Percentiles rank a stretch among this genome's conserved stretches.
Conservation (phyloP, 2,888 invertebrate species). For the Spisula solida region DNA sequence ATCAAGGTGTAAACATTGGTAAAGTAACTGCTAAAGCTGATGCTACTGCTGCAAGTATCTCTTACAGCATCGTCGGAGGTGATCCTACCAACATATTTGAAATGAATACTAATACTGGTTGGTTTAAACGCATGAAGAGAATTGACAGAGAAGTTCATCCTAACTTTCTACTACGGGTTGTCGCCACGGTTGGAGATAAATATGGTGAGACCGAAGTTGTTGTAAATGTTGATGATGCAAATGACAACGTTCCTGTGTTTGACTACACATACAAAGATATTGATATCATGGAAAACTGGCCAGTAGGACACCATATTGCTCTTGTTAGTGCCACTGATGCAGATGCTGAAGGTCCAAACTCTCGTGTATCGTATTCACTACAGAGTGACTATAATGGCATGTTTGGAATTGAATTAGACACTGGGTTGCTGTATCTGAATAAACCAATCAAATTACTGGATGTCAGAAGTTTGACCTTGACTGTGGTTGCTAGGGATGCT, state of each 20-base stretch:
- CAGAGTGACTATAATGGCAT: constrained; percentile 92
- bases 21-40: constrained; percentile 89
- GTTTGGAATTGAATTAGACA: constrained; percentile 94
- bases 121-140: constrained; percentile 92
- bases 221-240: constrained; percentile 94
- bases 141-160: constrained; percentile 95
- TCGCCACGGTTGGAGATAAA: constrained; percentile 92
- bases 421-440: constrained; percentile 96
- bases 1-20: constrained; percentile 92
- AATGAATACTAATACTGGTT: constrained; percentile 93
- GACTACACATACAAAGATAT: constrained; percentile 88
- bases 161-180: constrained; percentile 93
- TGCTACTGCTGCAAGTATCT: constrained; percentile 54
- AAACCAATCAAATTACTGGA: constrained; percentile 89
- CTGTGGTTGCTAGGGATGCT: constrained; percentile 81
- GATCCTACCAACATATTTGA: constrained; percentile 93
- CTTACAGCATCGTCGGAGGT: constrained; percentile 91
- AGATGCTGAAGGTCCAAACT: constrained; percentile 94
- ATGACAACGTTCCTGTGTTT: constrained; percentile 95
- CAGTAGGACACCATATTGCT: constrained; percentile 97
- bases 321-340: constrained; percentile 95
- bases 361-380: constrained; percentile 94
- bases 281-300: constrained; percentile 94
- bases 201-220: constrained; percentile 94
- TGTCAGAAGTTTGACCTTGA: constrained; percentile 67